Evolutionary conservation across 2,797 vertebrate genomes (phyloP).

Genomic region (Anguilla pacifica): DNA sequence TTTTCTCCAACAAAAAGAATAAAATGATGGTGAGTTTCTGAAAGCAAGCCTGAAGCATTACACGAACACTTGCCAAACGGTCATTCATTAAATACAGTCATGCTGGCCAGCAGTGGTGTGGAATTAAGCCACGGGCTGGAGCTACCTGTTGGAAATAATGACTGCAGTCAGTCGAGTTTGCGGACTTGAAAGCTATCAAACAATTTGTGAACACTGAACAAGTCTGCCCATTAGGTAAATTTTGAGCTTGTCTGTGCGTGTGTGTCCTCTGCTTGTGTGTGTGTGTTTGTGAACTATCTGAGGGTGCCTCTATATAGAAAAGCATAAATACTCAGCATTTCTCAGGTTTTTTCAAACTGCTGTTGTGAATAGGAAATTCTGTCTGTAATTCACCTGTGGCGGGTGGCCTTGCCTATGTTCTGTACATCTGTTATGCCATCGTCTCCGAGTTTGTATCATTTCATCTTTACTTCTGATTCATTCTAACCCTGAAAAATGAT

Average conservation of each 20-base stretch:
- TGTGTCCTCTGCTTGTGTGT: neutral
- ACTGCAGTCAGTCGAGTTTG: neutral
- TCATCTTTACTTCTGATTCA: neutral
- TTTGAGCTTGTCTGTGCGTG: neutral
- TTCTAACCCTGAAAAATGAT: neutral
- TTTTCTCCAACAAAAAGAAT: neutral
- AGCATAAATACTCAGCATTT: neutral
- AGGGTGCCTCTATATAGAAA: neutral
- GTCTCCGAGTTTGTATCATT: neutral
- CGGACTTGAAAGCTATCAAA: neutral
- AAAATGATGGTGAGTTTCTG: neutral
- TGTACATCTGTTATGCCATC: neutral
- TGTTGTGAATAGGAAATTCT: neutral
- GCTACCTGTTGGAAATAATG: neutral
- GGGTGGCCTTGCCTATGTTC: neutral
- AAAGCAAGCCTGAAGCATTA: neutral
- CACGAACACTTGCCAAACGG: neutral
- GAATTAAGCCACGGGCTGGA: neutral
- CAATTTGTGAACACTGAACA: neutral
- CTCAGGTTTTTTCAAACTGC: neutral
- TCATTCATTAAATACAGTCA: slow-evolving; percentile 16
- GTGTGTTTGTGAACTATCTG: neutral
- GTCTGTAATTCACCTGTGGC: neutral
- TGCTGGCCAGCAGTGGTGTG: neutral
- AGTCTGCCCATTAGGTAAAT: neutral